These are phyloP conservation scores for Hypena proboscidalis DNA, from an alignment of 2,888 invertebrate species.

Conservation along the genomic window DNA sequence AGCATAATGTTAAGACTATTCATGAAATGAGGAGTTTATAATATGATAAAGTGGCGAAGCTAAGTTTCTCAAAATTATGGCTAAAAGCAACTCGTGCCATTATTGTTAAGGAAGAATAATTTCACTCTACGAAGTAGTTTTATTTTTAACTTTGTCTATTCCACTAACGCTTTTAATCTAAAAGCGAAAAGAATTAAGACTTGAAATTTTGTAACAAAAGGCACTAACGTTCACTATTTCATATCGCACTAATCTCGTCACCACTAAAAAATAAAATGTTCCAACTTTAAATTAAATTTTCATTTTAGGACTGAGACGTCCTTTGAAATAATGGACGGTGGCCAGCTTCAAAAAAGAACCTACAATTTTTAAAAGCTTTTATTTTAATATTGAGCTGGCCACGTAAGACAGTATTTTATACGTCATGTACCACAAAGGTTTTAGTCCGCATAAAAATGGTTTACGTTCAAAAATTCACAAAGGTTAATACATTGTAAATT, in stretches of 20 bases:
- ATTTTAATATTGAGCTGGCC: constrained; percentile 13
- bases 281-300: constrained; percentile 18
- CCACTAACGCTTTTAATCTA: too few relatives aligned
- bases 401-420: constrained; percentile 22
- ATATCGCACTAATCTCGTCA: background rate
- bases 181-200: background rate
- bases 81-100: too few relatives aligned
- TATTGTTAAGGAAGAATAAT: too few relatives aligned
- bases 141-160: too few relatives aligned
- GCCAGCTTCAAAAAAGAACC: constrained; percentile 10
- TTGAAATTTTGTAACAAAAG: background rate
- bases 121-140: too few relatives aligned
- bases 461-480: constrained; percentile 19
- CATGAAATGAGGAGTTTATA: too few relatives aligned
- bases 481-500: constrained; percentile 31
- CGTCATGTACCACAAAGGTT: constrained; percentile 22
- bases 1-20: too few relatives aligned
- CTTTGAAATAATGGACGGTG: constrained; percentile 15
- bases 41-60: too few relatives aligned
- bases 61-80: too few relatives aligned
- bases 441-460: constrained; percentile 24
- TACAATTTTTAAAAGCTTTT: too few relatives aligned
- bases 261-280: constrained; percentile 6
- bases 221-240: background rate
- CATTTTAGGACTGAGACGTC: constrained; percentile 8